phyloP scores from a whole-genome alignment of 2,113 vertebrate genomes.

The Rissa tridactyla region DNA sequence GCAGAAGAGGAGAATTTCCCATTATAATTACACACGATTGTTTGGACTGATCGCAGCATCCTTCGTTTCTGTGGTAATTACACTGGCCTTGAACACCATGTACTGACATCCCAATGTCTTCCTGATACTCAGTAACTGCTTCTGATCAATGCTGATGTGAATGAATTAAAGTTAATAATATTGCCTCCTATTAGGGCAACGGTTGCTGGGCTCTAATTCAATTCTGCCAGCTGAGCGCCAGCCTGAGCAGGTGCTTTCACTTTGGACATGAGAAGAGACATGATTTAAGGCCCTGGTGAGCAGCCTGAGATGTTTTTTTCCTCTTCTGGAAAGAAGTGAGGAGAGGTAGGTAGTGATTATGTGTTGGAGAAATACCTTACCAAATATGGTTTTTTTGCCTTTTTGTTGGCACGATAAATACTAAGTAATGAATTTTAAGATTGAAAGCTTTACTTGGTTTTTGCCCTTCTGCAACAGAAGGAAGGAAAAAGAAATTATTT shows the following conservation, averaged over 20 bases:
- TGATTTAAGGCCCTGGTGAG: background rate
- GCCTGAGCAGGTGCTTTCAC: background rate
- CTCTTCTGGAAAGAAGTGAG: background rate
- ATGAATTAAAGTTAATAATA: constrained; percentile 31
- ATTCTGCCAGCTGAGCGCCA: constrained; percentile 1
- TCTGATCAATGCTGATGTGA: constrained; percentile 32
- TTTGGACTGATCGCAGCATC: background rate
- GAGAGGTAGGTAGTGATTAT: background rate
- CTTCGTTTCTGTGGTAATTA: background rate
- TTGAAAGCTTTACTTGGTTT: background rate
- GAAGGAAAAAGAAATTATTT: background rate
- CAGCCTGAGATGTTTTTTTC: fast-evolving
- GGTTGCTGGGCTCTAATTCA: background rate
- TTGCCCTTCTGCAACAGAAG: background rate
- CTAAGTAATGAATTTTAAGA: background rate
- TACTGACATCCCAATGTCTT: background rate
- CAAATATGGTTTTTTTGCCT: fast-evolving
- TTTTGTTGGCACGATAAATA: background rate
- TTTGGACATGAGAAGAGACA: background rate
- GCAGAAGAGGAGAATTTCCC: background rate
- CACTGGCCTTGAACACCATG: background rate
- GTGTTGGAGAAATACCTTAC: background rate
- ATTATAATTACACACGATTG: background rate
- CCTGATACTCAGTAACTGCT: background rate
- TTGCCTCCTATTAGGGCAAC: background rate